These are phyloP conservation scores for Marmota flaviventris DNA, from an alignment of 2,113 vertebrate species.

Conservation along the genomic window DNA sequence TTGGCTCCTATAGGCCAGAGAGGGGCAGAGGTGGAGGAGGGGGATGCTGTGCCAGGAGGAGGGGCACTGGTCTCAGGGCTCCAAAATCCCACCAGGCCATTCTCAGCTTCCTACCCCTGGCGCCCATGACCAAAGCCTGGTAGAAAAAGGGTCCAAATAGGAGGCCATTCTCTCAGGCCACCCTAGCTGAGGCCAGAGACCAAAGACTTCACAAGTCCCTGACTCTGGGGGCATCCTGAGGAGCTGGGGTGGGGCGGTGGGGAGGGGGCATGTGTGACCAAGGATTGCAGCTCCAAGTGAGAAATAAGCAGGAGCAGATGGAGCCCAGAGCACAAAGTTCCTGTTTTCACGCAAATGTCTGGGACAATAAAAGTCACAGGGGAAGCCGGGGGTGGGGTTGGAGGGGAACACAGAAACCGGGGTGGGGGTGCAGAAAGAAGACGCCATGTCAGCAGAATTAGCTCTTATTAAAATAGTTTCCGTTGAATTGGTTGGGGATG, in stretches of 20 bases:
- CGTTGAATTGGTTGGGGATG: background rate
- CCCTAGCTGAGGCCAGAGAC: background rate
- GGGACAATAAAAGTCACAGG: constrained; percentile 80
- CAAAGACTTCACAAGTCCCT: constrained; percentile 4
- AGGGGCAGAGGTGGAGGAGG: background rate
- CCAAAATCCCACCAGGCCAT: no score
- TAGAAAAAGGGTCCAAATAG: background rate
- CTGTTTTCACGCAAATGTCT: constrained; percentile 83
- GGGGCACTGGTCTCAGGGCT: background rate
- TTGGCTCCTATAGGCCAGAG: background rate
- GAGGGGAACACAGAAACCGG: constrained; percentile 54
- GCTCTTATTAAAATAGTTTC: constrained; percentile 71
- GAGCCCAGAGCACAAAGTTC: constrained; percentile 72
- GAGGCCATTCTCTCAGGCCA: background rate
- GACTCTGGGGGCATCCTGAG: background rate
- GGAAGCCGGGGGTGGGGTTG: constrained; percentile 38
- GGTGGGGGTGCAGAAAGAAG: constrained; percentile 58
- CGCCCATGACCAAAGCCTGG: background rate
- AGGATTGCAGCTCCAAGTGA: constrained; percentile 69
- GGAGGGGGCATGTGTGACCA: constrained; percentile 61
- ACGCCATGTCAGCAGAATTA: constrained; percentile 69
- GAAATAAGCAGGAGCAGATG: constrained; percentile 84
- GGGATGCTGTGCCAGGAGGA: background rate
- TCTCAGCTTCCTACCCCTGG: background rate
- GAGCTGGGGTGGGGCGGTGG: background rate